Evolutionary conservation across 2,797 vertebrate genomes (phyloP), one percentile per base, ranked within the genome.

Genomic region (Anguilla obscura): DNA sequence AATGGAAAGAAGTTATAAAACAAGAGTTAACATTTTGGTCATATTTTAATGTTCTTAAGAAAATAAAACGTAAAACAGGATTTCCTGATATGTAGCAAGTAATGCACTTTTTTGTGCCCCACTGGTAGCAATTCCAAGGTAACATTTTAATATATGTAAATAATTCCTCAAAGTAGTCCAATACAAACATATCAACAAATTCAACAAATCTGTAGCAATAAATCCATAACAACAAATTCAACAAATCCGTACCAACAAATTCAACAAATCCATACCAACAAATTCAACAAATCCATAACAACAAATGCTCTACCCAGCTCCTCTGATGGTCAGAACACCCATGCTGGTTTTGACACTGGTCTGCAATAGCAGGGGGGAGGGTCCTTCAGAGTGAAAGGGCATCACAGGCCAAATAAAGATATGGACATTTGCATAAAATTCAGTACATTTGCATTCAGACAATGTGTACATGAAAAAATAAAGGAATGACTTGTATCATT

Each of bases 31-130:
- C 83, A 84, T 84, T 93, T 90, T 90, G 90, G 85, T 85, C 84
- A 89, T 89, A 87, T 92, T 90, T 88, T 66, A 85, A 91, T 88
- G 90, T 90, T 86, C 48, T 14, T 86, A 74, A 80, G 83, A 66
- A 87, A 89, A 80, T 89, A 69, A 87, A 89, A 89, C 86, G 88
- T 86, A 89, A 85, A 83, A 88, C 14, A 60, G 83, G 88, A 48
- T 63, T 79, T 60, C 88, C 87, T 84, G 88, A 90, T 88, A 86
- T 66, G 88, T 45, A 60, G 69, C 63, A 86, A 88, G 85, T 88
- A 83, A 83, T 63, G 27, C 63, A 88, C 84, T 63, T 85, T 88
- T 89, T 88, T 88, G 85, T 85, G 66, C 84, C 87, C 86, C 85
- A 84, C 88, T 86, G 58, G 74, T 58, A 86, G 74, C 71, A 90